Conservation (phyloP, 2,113 vertebrate species). For the Dipodomys merriami region DNA sequence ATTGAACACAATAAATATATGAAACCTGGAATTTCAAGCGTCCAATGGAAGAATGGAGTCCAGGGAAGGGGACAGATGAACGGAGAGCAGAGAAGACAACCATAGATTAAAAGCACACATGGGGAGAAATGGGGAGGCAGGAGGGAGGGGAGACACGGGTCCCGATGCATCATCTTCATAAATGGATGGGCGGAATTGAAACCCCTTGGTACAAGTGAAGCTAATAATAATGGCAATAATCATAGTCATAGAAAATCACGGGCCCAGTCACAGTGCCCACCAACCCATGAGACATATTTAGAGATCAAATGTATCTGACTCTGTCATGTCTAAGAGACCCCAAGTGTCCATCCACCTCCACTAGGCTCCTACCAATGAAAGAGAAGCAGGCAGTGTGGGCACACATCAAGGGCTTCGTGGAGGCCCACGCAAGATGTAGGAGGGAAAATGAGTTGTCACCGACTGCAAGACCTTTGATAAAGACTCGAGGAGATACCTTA, state of each 20-base stretch:
- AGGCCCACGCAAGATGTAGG: constrained; percentile 7
- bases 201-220: too few relatives aligned
- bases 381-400: neutral
- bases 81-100: too few relatives aligned
- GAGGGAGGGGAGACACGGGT: too few relatives aligned
- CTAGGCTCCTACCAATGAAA: constrained; percentile 24
- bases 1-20: too few relatives aligned
- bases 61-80: too few relatives aligned
- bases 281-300: neutral
- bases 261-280: neutral
- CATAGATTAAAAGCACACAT: too few relatives aligned
- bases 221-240: too few relatives aligned
- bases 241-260: neutral
- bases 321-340: neutral
- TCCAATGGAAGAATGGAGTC: too few relatives aligned
- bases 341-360: constrained; percentile 45
- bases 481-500: constrained; percentile 5
- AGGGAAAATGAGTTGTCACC: neutral
- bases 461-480: constrained; percentile 31
- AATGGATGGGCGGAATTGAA: too few relatives aligned
- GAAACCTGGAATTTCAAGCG: too few relatives aligned
- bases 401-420: constrained; percentile 6
- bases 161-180: too few relatives aligned
- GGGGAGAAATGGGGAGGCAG: too few relatives aligned
- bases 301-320: neutral